Base-by-base conservation (phyloP, 2,888 invertebrate genomes). In the Catocala sponsa region DNA sequence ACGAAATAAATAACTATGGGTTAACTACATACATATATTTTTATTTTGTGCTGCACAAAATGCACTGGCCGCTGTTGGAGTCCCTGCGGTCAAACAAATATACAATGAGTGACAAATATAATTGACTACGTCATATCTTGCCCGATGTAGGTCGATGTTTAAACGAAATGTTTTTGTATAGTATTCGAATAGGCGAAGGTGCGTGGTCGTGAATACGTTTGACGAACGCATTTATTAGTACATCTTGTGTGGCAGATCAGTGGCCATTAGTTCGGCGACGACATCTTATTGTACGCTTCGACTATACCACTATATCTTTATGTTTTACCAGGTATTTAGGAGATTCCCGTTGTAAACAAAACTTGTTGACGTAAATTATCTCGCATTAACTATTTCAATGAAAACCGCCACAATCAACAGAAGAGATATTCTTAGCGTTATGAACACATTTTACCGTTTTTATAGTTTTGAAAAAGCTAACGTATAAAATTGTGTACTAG, bases 181-280 rank as follows among this genome's bases (percentile, higher is more conserved):
- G 59, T 48, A 60, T 69, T 55, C 38, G 32, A 59, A 43, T 50
- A 55, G 50, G 43, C n/a, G 61, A 57, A 55, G 56, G 7, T 72
- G 74, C 64, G 72, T 68, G 66, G 72, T 68, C 72, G 74, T 68
- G 41, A 65, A 68, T 57, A 64, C 51, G 56, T 67, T 60, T 63
- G 63, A 64, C 32, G 50, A 58, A 58, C 54, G 59, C 64, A 68
- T 74, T 63, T 74, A 77, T 71, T 71, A 68, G 61, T 74, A 71
- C 72, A 63, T 77, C 69, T 72, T 78, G 78, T 78, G 76, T 63
- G 76, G 76, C 59, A 54, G 55, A 63, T 65, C 41, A 65, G 49
- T 49, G 54, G 1, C 66, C 59, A 72, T 78, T 78, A 72, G 72
- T 55, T 44, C 35, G 44, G 56, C 56, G 75, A 68, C 43, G 68